Base-by-base conservation (phyloP, 1,140 invertebrate genomes). In the Caenorhabditis briggsae region DNA sequence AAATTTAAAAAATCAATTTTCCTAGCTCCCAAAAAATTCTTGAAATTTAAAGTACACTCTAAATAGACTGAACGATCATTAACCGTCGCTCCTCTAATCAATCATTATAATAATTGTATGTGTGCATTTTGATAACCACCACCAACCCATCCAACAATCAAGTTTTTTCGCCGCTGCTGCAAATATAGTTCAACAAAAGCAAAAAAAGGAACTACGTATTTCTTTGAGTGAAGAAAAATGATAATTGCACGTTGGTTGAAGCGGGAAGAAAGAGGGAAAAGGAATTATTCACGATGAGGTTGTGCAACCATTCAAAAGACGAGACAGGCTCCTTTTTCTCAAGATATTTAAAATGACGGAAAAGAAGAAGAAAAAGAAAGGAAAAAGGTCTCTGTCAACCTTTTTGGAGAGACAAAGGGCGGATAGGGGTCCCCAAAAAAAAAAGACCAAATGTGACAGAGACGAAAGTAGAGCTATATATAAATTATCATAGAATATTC, bases 201-300 rank as follows among this genome's bases (percentile, higher is more conserved):
- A 23, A 41, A 53, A 5, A 25, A n/a, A 16, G 16, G 33, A 78
- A 50, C 70, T 25, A 25, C 46, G 70, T 78, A 78, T 78, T 78
- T 78, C 70, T 18, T 12, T 12, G 41, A 18, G n/a, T 23, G 2
- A 61, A 25, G 11, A 14, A 78, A 78, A 78, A 48, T 50, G 46
- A 78, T 50, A 78, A 78, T 78, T 50, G 70, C 70, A 53, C 33
- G 70, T 78, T 48, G 46, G 70, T 50, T n/a, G 23, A 33, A 33
- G 33, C 50, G 46, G 12, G 46, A 78, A n/a, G 48, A 46, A 48
- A 78, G 46, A 18, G 53, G 53, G 33, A 78, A 78, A 78, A 53
- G 14, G 33, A 78, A 78, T 78, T 50, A 78, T 78, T 78, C 70
- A 78, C 46, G 46, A 78, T 33, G 33, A 33, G 33, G 70, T 78